A percentile compares a stretch with the other conserved stretches of the same genome.
Conservation (phyloP, 37 sponge, comb jelly and placozoan genomes). For the Halisarca cf. caerulea region DNA sequence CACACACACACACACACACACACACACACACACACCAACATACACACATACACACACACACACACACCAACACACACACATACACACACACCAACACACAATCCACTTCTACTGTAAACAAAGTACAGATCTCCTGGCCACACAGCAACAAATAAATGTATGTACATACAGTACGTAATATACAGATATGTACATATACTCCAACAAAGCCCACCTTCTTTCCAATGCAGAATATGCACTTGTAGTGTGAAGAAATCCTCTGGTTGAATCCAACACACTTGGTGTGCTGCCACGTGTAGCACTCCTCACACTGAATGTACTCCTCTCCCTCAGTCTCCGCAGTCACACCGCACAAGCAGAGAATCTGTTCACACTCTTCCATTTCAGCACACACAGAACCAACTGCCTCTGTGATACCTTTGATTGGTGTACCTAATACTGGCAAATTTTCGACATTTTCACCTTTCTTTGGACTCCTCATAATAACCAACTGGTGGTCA, state of each 20-base stretch:
- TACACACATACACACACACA: no score
- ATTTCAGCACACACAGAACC: not conserved
- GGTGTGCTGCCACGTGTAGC: constrained; percentile 67
- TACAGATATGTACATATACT: not conserved
- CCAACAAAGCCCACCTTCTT: not conserved
- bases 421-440: no score
- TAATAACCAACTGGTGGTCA: not conserved
- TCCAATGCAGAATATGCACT: constrained; percentile 26
- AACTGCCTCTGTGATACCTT: not conserved
- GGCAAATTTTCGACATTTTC: not conserved
- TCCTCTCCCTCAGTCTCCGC: constrained; percentile 21
- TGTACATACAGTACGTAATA: not conserved
- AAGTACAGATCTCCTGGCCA: no score
- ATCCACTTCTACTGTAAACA: no score
- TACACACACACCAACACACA: no score
- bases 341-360: constrained; percentile 70
- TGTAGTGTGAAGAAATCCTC: constrained; percentile 10
- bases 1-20: no score
- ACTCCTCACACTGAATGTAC: constrained; percentile 71
- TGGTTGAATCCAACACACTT: constrained; percentile 47
- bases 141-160: no score
- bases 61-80: no score
- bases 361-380: constrained; percentile 8
- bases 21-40: no score
- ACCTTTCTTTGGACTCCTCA: not conserved